These are phyloP conservation scores for Epirrhoe tristata DNA, from an alignment of 2,888 invertebrate genomes.

Conservation along the genomic window DNA sequence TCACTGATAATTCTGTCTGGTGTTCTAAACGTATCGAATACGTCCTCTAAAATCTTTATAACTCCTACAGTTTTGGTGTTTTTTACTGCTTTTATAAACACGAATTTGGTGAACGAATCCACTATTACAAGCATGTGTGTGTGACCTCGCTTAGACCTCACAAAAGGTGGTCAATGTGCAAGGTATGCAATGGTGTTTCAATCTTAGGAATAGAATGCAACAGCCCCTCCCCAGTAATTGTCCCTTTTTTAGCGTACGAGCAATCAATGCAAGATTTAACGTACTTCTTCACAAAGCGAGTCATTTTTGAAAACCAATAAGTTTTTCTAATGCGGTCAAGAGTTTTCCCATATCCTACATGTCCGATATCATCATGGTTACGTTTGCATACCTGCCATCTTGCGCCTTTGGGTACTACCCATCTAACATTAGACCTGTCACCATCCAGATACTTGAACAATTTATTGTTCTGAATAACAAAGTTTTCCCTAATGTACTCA, in stretches of 20 bases:
- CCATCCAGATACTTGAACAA: neutral
- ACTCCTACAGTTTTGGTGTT: neutral
- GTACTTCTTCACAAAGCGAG: conserved; percentile 5
- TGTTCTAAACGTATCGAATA: neutral
- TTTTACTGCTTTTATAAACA: conserved; percentile 1
- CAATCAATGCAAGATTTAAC: conserved; percentile 7
- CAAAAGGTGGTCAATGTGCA: conserved; percentile 16
- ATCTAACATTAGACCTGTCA: neutral
- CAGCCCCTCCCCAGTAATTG: neutral
- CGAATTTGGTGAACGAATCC: conserved; percentile 8
- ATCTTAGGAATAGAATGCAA: neutral
- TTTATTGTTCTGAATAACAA: neutral
- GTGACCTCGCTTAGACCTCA: neutral
- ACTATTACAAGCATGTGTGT: conserved; percentile 1
- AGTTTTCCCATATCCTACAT: neutral
- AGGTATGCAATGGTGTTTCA: neutral
- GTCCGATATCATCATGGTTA: conserved; percentile 15
- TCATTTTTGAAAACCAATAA: conserved; percentile 8
- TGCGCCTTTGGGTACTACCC: conserved; percentile 17
- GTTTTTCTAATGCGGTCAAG: neutral
- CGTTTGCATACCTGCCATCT: conserved; percentile 12
- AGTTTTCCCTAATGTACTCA: neutral
- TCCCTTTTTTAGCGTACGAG: neutral
- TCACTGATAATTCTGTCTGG: conserved; percentile 2
- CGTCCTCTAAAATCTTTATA: neutral